Percentiles rank a stretch among this genome's conserved stretches.
Conservation (phyloP, 2,797 vertebrate genomes). For the Nasua narica region DNA sequence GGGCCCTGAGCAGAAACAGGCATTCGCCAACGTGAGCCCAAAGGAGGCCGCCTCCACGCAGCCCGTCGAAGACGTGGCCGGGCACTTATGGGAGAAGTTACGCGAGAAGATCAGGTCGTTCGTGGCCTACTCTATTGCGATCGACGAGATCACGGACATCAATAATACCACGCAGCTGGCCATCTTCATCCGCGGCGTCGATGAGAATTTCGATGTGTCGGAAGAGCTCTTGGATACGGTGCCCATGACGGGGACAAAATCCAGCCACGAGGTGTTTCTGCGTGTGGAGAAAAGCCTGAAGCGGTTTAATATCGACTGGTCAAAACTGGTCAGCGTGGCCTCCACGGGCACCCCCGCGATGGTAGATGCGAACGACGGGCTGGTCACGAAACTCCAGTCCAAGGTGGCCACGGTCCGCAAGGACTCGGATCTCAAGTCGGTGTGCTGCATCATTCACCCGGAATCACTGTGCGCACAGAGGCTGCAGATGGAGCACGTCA, state of each 20-base stretch:
- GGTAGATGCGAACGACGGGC: constrained; percentile 14
- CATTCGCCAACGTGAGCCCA: fast-evolving
- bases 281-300: constrained; percentile 70
- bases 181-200: constrained; percentile 72
- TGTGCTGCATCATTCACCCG: constrained; percentile 55
- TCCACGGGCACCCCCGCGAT: constrained; percentile 65
- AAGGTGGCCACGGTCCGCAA: constrained; percentile 1
- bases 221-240: constrained; percentile 77
- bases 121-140: constrained; percentile 72
- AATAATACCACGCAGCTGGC: constrained; percentile 75
- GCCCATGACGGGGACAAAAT: constrained; percentile 67
- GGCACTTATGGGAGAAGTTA: constrained; percentile 67
- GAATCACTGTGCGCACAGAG: constrained; percentile 53
- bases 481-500: constrained; percentile 71
- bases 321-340: constrained; percentile 73
- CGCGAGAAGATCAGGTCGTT: constrained; percentile 66
- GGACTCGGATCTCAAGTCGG: constrained; percentile 36
- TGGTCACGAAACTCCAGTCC: constrained; percentile 63
- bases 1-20: background rate
- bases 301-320: constrained; percentile 69
- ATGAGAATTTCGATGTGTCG: constrained; percentile 63
- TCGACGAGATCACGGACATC: constrained; percentile 74
- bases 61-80: constrained; percentile 20
- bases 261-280: constrained; percentile 57
- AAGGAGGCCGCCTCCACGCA: fast-evolving